Base-by-base conservation (phyloP, 2,113 vertebrate genomes). In the Arizona elegans region DNA sequence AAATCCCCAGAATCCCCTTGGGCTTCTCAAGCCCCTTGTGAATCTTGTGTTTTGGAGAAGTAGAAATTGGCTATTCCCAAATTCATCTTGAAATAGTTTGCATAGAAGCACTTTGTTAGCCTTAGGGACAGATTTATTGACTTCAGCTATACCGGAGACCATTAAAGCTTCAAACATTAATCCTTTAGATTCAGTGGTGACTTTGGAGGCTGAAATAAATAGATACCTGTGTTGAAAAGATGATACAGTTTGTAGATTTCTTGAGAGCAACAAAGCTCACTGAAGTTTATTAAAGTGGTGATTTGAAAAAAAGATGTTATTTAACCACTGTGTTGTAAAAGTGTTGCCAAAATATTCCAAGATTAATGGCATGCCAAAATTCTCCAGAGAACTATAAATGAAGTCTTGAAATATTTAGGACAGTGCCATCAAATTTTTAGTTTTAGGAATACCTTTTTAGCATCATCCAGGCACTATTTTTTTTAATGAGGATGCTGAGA, bases 131-230 rank as follows among this genome's bases (percentile, higher is more conserved):
- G 17, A 94, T 94, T 90, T 93, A 94, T 19, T 58, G 90, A 96
- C 92, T 95, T 96, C 90, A 93, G 92, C 91, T 96, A 54, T 96
- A 92, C 65, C 90, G 5, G 43, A 93, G 87, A 92, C 87, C 90
- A 90, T 93, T 86, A 94, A 95, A 95, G 90, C 23, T 91, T 52
- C 94, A 93, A 93, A 92, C 8, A 93, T 92, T 94, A 95, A 93
- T 94, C 70, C 91, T 92, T 95, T 93, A 93, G 65, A 95, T 96
- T 95, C 89, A 95, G 56, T 89, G 93, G 13, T 87, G 9, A 58
- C 0, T 96, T 93, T 92, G 86, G 47, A 87, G 92, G 33, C 21
- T 58, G 93, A 90, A 86, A 70, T 33, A 91, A 91, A 90, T 93
- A 93, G 26, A 87, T 93, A 90, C 43, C 86, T 52, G 50, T 15